Base-by-base conservation (phyloP, 2,797 vertebrate genomes). In the Scarus forsteni region DNA sequence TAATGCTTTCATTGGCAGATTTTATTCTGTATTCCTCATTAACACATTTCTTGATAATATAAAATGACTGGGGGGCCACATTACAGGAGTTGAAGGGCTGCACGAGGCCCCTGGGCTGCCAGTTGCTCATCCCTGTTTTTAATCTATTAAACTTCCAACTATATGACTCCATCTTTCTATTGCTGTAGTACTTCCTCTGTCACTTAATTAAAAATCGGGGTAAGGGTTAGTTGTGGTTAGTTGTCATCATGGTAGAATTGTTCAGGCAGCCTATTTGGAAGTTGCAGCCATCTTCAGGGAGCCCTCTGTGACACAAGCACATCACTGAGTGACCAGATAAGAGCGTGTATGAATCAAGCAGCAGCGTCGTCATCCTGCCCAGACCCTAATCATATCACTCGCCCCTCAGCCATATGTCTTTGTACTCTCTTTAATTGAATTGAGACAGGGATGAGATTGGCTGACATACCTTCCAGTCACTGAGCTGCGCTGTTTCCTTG, bases 401-500 rank as follows among this genome's bases (percentile, higher is more conserved):
- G 72, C 73, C 81, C 80, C 73, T 58, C 54, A 87, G 87, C 88
- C 86, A 82, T 92, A 87, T 86, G 88, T 92, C 90, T 92, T 85
- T 84, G 84, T 91, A 89, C 90, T 93, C 91, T 83, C 77, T 87
- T 82, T 92, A 91, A 95, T 92, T 91, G 84, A 91, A 93, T 92
- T 91, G 89, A 67, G 70, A 52, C 64, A 16, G 67, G 78, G 89
- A 91, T 86, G 83, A 88, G 88, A 91, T 89, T 92, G 88, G 86
- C 81, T 85, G 81, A 89, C 85, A 89, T 92, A 86, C 75, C 83
- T 75, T 84, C 74, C 81, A 73, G 76, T 72, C 54, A 69, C 70
- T 77, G 72, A 75, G 77, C 66, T 15, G 50, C 73, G 46, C 56
- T 80, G 65, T 81, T 80, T 84, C 79, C 50, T 79, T 79, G 73